phyloP scores from a whole-genome alignment of 2,888 invertebrate genomes.

The Cheilosia soror region DNA sequence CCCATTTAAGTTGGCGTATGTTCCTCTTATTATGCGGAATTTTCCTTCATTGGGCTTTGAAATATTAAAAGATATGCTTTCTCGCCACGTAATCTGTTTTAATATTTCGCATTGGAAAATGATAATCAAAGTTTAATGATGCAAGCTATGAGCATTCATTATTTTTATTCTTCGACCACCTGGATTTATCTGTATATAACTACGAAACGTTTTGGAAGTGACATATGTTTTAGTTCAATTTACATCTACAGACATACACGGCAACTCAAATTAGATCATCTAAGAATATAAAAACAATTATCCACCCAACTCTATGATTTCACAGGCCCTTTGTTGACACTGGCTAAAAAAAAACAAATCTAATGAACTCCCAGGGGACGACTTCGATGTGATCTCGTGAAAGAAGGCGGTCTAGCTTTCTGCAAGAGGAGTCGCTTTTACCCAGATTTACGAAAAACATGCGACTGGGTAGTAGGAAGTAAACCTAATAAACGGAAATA shows the following conservation, averaged over 20 bases:
- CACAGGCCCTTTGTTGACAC: slow-evolving; percentile 44
- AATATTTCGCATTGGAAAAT: slow-evolving; percentile 30
- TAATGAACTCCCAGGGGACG: slow-evolving; percentile 6
- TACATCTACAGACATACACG: slow-evolving; percentile 44
- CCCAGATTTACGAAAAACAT: slow-evolving; percentile 49
- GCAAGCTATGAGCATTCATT: slow-evolving; percentile 46
- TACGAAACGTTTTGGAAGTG: slow-evolving; percentile 17
- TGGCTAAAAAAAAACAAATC: slow-evolving; percentile 46
- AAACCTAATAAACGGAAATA: slow-evolving; percentile 46
- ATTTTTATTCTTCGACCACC: slow-evolving; percentile 36
- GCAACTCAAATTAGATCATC: slow-evolving; percentile 53
- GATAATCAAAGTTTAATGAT: slow-evolving; percentile 54
- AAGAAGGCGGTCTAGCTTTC: slow-evolving; percentile 12
- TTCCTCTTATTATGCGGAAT: slow-evolving; percentile 4
- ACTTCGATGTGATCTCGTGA: neutral
- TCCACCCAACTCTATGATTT: slow-evolving; percentile 56
- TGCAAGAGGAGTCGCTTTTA: slow-evolving; percentile 29
- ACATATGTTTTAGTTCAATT: slow-evolving; percentile 58
- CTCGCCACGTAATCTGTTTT: slow-evolving; percentile 38
- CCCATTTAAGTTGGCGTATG: slow-evolving; percentile 21
- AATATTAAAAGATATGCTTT: slow-evolving; percentile 53
- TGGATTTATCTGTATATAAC: neutral
- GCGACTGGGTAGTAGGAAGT: slow-evolving; percentile 7
- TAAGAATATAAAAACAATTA: slow-evolving; percentile 67
- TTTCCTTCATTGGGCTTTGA: slow-evolving; percentile 40